Evolutionary conservation across 2,797 vertebrate species (phyloP), one percentile per base, ranked within the genome.

Genomic region (Hoplostethus mediterraneus): DNA sequence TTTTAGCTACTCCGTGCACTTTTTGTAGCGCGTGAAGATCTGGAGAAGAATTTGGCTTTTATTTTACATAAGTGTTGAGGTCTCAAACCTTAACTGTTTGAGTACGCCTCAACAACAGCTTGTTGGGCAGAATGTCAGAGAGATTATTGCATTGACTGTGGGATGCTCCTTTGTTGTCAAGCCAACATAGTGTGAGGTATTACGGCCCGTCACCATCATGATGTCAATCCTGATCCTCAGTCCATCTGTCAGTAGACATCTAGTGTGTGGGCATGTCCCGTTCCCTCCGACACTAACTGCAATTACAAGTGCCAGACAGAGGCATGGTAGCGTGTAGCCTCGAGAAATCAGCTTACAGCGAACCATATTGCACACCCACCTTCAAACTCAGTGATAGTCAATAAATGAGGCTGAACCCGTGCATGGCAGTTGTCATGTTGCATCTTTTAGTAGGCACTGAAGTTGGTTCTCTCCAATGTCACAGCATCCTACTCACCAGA

Each of bases 161-260:
- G 84, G 90, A 84, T 71, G 73, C 84, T 83, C 70, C 85, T 92
- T 89, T 91, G 90, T 92, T 93, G 92, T 93, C 80, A 81, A 83
- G 90, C 90, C 84, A 90, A 85, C 82, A 75, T 81, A 63, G 90
- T 75, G 92, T 84, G 89, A 87, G 86, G 91, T 82, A 72, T 85
- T 85, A 74, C 78, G 85, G 78, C 78, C 88, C 85, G 92, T 91
- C 92, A 82, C 81, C 75, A 85, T 75, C 87, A 84, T 80, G 85
- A 74, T 77, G 83, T 89, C 62, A 67, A 67, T 71, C 81, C 87
- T 84, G 90, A 93, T 92, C 87, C 86, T 77, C 80, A 30, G 80
- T 89, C 93, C 94, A 94, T 94, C 93, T 94, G 93, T 90, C 89
- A 78, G 75, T 81, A 77, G 79, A 83, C 80, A 67, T 89, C 79